A percentile compares a stretch with the other conserved stretches of the same genome.
Conservation (phyloP, 2,113 vertebrate genomes). For the Xiphophorus couchianus region DNA sequence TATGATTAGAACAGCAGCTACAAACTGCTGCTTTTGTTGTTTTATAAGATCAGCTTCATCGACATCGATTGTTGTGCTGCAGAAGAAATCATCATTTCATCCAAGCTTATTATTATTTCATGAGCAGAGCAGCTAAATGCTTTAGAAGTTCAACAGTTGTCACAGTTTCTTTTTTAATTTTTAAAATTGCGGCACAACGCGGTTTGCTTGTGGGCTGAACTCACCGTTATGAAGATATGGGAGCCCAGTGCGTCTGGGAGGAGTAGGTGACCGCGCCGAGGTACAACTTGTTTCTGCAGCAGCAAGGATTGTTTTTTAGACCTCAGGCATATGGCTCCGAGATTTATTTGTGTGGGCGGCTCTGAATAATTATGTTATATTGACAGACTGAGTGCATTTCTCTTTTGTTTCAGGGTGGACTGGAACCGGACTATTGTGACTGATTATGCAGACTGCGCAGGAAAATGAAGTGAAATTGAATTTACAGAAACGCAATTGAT, state of each 20-base stretch:
- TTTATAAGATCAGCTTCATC: constrained; percentile 36
- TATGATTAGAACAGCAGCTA: constrained; percentile 9
- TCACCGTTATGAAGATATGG: constrained; percentile 26
- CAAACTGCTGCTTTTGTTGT: constrained; percentile 22
- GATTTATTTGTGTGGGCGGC: constrained; percentile 53
- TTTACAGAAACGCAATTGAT: neutral
- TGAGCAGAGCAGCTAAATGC: constrained; percentile 28
- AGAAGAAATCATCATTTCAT: constrained; percentile 52
- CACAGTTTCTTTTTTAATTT: neutral
- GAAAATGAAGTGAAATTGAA: neutral
- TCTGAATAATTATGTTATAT: constrained; percentile 62
- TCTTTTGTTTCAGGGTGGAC: constrained; percentile 25
- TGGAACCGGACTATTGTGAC: constrained; percentile 21
- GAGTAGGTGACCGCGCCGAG: constrained; percentile 27
- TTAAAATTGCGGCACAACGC: constrained; percentile 25
- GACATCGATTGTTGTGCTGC: constrained; percentile 15
- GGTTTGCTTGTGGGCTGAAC: constrained; percentile 32
- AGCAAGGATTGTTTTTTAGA: constrained; percentile 27
- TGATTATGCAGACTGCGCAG: constrained; percentile 8
- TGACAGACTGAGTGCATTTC: constrained; percentile 23
- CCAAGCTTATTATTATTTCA: constrained; percentile 65
- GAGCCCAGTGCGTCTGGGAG: neutral
- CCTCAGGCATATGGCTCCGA: constrained; percentile 47
- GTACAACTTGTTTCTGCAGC: constrained; percentile 30
- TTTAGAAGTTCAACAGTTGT: constrained; percentile 57